Base-by-base conservation (phyloP, 2,113 vertebrate species). In the Parus major region DNA sequence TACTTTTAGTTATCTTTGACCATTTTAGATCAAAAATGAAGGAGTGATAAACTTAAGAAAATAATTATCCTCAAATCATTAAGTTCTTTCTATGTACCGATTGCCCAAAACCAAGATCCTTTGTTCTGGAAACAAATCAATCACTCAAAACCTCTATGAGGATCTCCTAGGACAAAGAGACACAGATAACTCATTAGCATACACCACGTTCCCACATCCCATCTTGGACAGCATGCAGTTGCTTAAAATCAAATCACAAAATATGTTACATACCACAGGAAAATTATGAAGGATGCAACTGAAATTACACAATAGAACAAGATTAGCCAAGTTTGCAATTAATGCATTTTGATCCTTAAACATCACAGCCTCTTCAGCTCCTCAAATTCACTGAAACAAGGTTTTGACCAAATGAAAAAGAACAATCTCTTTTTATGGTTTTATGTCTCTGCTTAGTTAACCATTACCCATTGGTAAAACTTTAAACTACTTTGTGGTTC, bases 171-270 rank as follows among this genome's bases (percentile, higher is more conserved):
- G 27, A 88, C 20, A 49, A 47, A 24, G 53, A 60, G 14, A 50
- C 14, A 11, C 3, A 33, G 14, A 36, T 28, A 61, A n/a, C 5
- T 35, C 12, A 20, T 9, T 3, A 39, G 13, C 18, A 49, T 2
- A 61, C 2, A 35, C 28, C 22, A 17, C 0, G 0, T 36, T 64
- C 49, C 69, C 57, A 59, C 29, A 63, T 28, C 53, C 53, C 15
- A 27, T 25, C 61, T 24, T 47, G 36, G 36, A 60, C 6, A 44
- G 33, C 31, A 41, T 3, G 11, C 9, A 82, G 36, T 4, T 79
- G 41, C 33, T 59, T 65, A 56, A 82, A 59, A 68, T 15, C 41
- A 56, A 65, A 65, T 31, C 2, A 2, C 33, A 50, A 46, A 12
- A 24, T n/a, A 28, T 25, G 88, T 41, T 77, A 70, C 69, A 69